Base-by-base conservation (phyloP, 2,797 vertebrate species). In the Naso thynnoides region DNA sequence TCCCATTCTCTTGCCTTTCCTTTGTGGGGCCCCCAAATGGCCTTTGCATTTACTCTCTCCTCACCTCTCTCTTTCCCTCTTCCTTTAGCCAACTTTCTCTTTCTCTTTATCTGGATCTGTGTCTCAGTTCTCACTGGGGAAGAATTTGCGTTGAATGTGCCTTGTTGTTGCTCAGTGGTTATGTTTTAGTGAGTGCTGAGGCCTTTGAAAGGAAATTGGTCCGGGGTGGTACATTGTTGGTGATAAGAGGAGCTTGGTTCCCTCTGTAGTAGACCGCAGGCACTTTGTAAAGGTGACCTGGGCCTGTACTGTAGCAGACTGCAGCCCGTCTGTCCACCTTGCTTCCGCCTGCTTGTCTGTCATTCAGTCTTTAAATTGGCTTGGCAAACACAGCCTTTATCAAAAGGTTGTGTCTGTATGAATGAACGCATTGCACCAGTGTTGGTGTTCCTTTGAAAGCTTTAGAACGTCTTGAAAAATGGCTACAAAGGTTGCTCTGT, bases 381-480 rank as follows among this genome's bases (percentile, higher is more conserved):
- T 92, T 83, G 73, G 89, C 91, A 93, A 94, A 94, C 90, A 94
- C 79, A 72, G 84, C 38, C 60, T 82, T 82, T 90, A 88, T 90
- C 82, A 87, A 92, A 90, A 88, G 57, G 70, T 81, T 36, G 71
- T 66, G 63, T 86, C 67, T 74, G 41, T 81, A 29, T 91, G 81
- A 92, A 92, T 82, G 61, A 86, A 82, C 19, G 41, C 72, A 19
- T 64, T 79, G 74, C 83, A 73, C 11, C 45, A 42, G 69, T 72
- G 70, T 81, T 52, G 36, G 62, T 59, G 41, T 72, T 60, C 81
- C 86, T 80, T 86, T 82, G 47, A 90, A 85, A 81, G 71, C 49
- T n/a, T 70, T 42, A 50, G 41, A 69, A 66, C 29, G 16, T 52
- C 54, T 73, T 44, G 50, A 71, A 55, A 76, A 78, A 69, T 47